Percentiles rank a stretch among this genome's conserved stretches.
Conservation (phyloP, 2,113 vertebrate species). For the Mormoops blainvillei region DNA sequence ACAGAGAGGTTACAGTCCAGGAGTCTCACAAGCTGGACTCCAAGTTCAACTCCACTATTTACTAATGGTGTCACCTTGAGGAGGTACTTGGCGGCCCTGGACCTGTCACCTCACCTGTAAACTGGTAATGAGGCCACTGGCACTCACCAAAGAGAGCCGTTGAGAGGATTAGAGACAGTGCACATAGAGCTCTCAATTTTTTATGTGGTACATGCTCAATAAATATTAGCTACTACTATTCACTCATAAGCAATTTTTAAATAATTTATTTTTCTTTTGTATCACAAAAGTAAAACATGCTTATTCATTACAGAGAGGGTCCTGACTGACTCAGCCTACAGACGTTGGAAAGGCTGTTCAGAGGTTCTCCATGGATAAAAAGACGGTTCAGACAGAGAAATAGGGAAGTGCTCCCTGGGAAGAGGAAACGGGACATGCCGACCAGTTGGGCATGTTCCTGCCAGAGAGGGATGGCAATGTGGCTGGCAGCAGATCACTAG, state of each 20-base stretch:
- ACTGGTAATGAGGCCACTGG: background rate
- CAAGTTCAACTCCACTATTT: background rate
- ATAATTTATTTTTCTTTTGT: background rate
- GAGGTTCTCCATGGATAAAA: too few species aligned
- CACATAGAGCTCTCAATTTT: background rate
- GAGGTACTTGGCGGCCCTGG: background rate
- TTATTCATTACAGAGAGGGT: background rate
- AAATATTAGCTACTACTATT: background rate
- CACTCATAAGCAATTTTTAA: background rate
- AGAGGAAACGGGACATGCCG: background rate
- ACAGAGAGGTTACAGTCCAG: background rate
- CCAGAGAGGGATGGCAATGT: background rate
- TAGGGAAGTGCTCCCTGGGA: background rate
- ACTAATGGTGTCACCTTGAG: background rate
- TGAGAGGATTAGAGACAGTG: background rate
- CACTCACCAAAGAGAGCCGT: background rate
- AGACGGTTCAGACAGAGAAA: background rate
- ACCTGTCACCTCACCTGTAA: background rate
- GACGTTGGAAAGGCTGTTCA: too few species aligned
- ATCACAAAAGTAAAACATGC: background rate
- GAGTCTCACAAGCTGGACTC: background rate
- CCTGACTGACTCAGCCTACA: too few species aligned
- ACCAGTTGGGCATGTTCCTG: background rate
- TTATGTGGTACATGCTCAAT: background rate
- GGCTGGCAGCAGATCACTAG: background rate